Evolutionary conservation across 2,113 vertebrate genomes (phyloP), one percentile per base, ranked within the genome.

Genomic region (Perca fluviatilis): DNA sequence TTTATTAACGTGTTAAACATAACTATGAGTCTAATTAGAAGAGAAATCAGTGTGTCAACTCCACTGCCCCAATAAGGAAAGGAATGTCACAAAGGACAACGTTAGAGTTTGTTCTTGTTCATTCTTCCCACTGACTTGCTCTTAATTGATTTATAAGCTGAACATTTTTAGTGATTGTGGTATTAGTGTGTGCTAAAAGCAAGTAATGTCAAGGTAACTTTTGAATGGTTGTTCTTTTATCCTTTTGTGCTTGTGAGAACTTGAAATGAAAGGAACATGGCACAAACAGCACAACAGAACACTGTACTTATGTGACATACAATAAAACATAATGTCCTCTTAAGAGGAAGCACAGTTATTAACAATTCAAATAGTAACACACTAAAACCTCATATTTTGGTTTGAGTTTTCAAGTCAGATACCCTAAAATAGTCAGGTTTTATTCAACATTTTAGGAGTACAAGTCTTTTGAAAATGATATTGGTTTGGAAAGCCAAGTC

Each of bases 191-290:
- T 72, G 57, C 49, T 85, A 75, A 84, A 76, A 73, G 61, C 23
- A 79, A 84, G 53, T 71, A 81, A 90, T 82, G 67, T 88, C 89
- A 92, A 73, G 58, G 54, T 83, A 66, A 61, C 49, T 60, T 79
- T 54, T 79, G 61, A 80, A 86, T 70, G 30, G 58, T 65, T 43
- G 30, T 58, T 54, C 4, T 67, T 82, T 23, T 51, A 69, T 66
- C 6, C 18, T 79, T 88, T 58, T 83, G 50, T 83, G 12, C n/a
- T 57, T 53, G 33, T 77, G 64, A 61, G 67, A 66, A 49, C 11
- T 77, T 27, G 5, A 57, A 65, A 14, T 53, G 14, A 63, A 40
- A 57, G 25, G 6, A 65, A 19, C 43, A 49, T 0, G 10, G 5
- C 50, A 33, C 75, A 63, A 27, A 64, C 23, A 64, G 6, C 49